Percentiles rank a stretch among this genome's conserved stretches.
Evolutionary conservation across 2,888 invertebrate species (phyloP).

Genomic region (Acanthosepion esculentum): DNA sequence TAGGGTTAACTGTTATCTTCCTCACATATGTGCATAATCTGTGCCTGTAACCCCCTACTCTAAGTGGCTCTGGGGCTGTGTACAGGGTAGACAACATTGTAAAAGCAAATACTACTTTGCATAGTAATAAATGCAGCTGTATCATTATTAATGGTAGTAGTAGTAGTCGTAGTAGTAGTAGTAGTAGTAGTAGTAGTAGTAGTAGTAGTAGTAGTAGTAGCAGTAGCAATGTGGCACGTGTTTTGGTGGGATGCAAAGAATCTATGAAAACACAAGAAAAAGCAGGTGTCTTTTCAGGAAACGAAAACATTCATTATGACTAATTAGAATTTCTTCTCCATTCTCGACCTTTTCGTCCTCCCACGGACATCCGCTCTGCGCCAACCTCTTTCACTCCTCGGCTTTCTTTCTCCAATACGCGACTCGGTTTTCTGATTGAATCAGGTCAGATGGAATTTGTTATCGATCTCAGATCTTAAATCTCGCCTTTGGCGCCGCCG

Average conservation of each 20-base stretch:
- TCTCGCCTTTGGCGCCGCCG: neutral
- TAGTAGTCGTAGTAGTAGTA: neutral
- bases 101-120: too few species aligned
- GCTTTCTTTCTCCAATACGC: neutral
- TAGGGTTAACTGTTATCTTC: too few species aligned
- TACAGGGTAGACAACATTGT: too few species aligned
- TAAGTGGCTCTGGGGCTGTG: too few species aligned
- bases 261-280: neutral
- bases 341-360: neutral
- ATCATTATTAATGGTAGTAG: too few species aligned
- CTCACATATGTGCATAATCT: too few species aligned
- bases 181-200: neutral
- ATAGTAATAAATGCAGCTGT: too few species aligned
- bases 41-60: too few species aligned
- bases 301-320: slow-evolving; percentile 33
- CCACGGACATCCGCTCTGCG: neutral
- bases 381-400: neutral
- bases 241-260: neutral
- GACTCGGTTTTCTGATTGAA: neutral
- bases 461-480: slow-evolving; percentile 22
- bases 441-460: slow-evolving; percentile 21
- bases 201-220: neutral
- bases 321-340: neutral
- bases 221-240: neutral
- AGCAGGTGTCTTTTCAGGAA: neutral